Conservation (phyloP, 2,888 invertebrate genomes). For the Drosophila subquinaria region DNA sequence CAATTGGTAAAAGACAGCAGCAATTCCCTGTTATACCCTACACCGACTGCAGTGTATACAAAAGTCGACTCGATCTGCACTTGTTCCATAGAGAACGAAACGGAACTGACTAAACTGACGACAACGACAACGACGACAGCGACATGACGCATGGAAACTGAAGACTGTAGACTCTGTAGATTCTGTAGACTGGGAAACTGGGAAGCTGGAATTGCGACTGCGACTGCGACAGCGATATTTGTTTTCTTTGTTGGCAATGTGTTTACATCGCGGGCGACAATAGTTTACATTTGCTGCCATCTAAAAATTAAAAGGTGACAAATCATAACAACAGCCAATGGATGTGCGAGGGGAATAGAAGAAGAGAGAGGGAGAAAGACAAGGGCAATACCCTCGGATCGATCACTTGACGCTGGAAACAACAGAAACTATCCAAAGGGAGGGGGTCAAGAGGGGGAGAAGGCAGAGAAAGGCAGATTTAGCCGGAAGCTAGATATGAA, state of each 20-base stretch:
- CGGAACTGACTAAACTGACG: conserved; percentile 29
- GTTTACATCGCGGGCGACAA: conserved; percentile 75
- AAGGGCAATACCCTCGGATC: conserved; percentile 54
- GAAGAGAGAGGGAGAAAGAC: conserved; percentile 1
- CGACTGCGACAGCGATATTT: conserved; percentile 44
- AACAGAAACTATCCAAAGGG: not conserved
- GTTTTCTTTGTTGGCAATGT: conserved; percentile 67
- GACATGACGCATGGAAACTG: conserved; percentile 53
- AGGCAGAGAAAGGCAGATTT: not conserved
- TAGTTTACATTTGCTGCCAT: conserved; percentile 77
- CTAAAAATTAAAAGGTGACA: conserved; percentile 79
- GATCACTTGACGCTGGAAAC: conserved; percentile 15
- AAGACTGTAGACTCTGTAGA: conserved; percentile 15
- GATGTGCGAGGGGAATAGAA: not conserved
- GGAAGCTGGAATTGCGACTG: conserved; percentile 40
- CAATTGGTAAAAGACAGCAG: not conserved
- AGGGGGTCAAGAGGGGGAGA: no score
- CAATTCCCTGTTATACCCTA: conserved; percentile 21
- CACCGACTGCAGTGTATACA: conserved; percentile 42
- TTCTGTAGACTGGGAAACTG: conserved; percentile 14
- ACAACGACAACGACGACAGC: conserved; percentile 33
- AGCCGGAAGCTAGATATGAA: conserved; percentile 30
- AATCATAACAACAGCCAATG: conserved; percentile 71
- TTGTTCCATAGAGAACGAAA: conserved; percentile 22
- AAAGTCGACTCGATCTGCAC: conserved; percentile 36